Base-by-base conservation (phyloP, 2,888 invertebrate genomes). In the Campoletis raptor region DNA sequence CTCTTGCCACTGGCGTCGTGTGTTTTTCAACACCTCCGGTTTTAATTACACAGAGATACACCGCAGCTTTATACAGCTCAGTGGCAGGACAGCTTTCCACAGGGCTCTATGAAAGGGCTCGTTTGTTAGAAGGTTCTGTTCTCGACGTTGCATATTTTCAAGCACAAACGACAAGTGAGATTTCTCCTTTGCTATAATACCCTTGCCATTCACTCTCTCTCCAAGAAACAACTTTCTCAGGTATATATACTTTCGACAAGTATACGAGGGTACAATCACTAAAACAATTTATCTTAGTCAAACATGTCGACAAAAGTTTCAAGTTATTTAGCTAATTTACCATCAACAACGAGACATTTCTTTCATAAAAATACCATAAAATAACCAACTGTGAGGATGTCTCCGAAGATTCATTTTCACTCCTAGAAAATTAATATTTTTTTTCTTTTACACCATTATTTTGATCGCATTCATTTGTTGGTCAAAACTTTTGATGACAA, bases 11-110 rank as follows among this genome's bases (percentile, higher is more conserved):
- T 48, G 52, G 30, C 18, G 10, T 15, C 21, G 73, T 72, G 36
- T 82, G 87, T 89, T 89, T 91, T 91, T 92, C 90, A 92, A 88
- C 90, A 91, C 90, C 91, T 90, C 88, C 88, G 87, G 91, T 90
- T 91, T 91, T 92, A 92, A 92, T 92, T 92, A 90, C 90, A 84
- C 85, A 81, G 70, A 74, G 57, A 64, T 67, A 74, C 78, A 66
- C 76, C 61, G 57, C 40, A 57, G 67, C 69, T 67, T 78, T 57
- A 69, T 45, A 69, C 61, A 54, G 70, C 74, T 52, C 67, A 54
- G 74, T 67, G 64, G 57, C 42, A 61, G 80, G 61, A 84, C 52
- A 69, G 64, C 57, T 79, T 48, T 48, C 48, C 48, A 24, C 30
- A 36, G 30, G 40, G 78, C 48, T 61, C 15, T 30, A 36, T 74